Conservation (phyloP, 2,888 invertebrate genomes). For the Galerucella pusilla region DNA sequence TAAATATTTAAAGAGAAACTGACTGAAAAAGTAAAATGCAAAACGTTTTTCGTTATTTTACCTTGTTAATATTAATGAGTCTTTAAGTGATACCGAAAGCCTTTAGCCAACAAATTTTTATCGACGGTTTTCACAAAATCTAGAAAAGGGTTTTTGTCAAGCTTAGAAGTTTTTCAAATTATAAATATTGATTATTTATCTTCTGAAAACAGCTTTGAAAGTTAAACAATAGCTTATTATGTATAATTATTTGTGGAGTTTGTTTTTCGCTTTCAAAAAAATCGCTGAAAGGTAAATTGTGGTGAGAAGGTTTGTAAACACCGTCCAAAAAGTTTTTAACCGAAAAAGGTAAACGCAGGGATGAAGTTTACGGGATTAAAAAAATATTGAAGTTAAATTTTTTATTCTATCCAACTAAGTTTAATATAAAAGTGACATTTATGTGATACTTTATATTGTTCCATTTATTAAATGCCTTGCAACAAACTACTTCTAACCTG, state of each 20-base stretch:
- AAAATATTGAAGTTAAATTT: neutral
- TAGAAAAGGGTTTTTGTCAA: conserved; percentile 18
- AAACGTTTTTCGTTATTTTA: conserved; percentile 48
- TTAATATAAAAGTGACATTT: neutral
- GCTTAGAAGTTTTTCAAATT: neutral
- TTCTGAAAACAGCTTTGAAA: neutral
- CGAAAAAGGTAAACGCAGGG: neutral
- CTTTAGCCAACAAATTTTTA: conserved; percentile 38
- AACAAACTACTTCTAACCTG: neutral
- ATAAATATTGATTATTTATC: conserved; percentile 6
- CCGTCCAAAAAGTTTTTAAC: neutral
- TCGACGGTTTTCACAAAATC: conserved; percentile 31
- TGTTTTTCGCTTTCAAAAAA: neutral
- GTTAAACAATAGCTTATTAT: conserved; percentile 1
- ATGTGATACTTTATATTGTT: no score
- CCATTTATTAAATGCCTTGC: neutral
- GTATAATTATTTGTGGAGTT: conserved; percentile 1
- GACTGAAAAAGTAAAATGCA: conserved; percentile 47
- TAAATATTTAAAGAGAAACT: conserved; percentile 49
- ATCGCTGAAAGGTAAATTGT: neutral
- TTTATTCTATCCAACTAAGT: neutral
- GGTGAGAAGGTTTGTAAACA: conserved; percentile 3
- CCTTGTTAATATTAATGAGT: conserved; percentile 49
- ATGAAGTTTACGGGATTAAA: neutral
- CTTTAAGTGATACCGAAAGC: conserved; percentile 45